A percentile compares a stretch with the other conserved stretches of the same genome.
Conservation (phyloP, 2,797 vertebrate genomes). For the Poliocrania exsul region DNA sequence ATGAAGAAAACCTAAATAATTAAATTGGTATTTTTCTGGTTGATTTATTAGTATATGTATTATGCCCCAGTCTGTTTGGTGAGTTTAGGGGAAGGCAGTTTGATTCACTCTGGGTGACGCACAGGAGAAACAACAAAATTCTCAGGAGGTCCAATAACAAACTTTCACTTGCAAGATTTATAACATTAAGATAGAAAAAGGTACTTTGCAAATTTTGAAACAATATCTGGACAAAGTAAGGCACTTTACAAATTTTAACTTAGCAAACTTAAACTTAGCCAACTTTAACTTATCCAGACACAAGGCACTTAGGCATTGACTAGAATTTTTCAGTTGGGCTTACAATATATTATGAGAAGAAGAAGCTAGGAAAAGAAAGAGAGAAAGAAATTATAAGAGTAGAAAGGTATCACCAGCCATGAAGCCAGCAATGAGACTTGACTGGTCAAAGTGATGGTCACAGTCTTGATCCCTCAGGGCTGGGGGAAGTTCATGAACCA, state of each 20-base stretch:
- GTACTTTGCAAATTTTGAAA: not conserved
- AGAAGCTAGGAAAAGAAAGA: not conserved
- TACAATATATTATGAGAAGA: not conserved
- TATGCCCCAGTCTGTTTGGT: not conserved
- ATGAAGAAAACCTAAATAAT: not conserved
- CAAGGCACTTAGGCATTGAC: not conserved
- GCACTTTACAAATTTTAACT: not conserved
- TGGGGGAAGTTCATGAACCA: not conserved
- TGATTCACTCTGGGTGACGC: not conserved
- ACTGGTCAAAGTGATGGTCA: not conserved
- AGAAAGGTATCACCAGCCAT: not conserved
- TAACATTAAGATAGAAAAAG: not conserved
- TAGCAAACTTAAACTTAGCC: not conserved
- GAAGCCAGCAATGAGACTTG: not conserved
- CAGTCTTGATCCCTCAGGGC: not conserved
- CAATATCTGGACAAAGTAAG: not conserved
- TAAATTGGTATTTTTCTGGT: not conserved
- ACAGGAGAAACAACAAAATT: not conserved
- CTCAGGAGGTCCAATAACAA: not conserved
- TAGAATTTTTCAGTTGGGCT: not conserved
- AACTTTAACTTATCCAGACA: not conserved
- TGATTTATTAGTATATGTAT: not conserved
- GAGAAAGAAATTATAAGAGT: not conserved
- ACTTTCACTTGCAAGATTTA: not conserved
- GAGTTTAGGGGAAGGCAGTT: not conserved